These are phyloP conservation scores for Eublepharis macularius DNA, from an alignment of 2,113 vertebrate species.

Conservation along the genomic window DNA sequence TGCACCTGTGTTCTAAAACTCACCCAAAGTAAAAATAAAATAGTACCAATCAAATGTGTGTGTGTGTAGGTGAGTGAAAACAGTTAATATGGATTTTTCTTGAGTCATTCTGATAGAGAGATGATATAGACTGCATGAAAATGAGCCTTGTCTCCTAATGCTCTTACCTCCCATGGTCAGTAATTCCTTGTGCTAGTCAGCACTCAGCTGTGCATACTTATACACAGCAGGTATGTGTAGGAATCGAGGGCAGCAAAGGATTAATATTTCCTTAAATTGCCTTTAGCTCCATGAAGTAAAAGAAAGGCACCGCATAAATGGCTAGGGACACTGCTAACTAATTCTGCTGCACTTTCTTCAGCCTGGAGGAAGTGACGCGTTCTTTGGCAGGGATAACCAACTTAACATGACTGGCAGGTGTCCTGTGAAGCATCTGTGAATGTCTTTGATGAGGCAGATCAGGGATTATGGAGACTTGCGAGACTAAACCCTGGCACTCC, in stretches of 20 bases:
- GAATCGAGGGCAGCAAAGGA: constrained; percentile 19
- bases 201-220: not conserved
- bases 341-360: constrained; percentile 23
- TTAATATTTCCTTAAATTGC: constrained; percentile 24
- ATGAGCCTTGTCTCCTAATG: not conserved
- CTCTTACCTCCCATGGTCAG: not conserved
- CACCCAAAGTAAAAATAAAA: not conserved
- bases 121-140: not conserved
- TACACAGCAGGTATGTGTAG: constrained; percentile 17
- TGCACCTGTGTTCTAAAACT: not conserved
- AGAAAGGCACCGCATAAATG: not conserved
- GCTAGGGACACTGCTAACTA: not conserved
- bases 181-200: constrained; percentile 22
- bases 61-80: too few species aligned
- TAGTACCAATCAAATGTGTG: not conserved
- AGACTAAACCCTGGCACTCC: not conserved
- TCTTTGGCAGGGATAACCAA: not conserved
- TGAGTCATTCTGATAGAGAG: not conserved
- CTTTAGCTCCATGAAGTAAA: constrained; percentile 12
- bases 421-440: not conserved
- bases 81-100: not conserved
- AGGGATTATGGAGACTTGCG: not conserved
- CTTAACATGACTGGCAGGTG: rapidly evolving
- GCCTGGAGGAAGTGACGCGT: constrained; percentile 16
- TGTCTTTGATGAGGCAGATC: not conserved